phyloP scores from a whole-genome alignment of 1,140 invertebrate species.

The Himalopsyche phryganea region DNA sequence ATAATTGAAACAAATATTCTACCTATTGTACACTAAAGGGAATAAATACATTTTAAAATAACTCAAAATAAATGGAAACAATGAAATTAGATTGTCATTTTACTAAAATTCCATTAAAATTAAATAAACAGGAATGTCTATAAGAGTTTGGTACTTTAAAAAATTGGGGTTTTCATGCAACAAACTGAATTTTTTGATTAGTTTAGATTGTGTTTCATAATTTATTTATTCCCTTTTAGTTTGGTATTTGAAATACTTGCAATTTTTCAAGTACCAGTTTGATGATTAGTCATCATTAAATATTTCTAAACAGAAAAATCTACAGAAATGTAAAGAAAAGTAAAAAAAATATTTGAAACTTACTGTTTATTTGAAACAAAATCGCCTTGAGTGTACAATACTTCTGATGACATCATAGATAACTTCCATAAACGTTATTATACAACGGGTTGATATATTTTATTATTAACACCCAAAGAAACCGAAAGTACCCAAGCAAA shows the following conservation, averaged over 20 bases:
- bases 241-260: background rate
- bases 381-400: slow-evolving; percentile 35
- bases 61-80: background rate
- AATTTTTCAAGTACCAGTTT: background rate
- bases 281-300: background rate
- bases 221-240: slow-evolving; percentile 20
- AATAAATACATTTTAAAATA: slow-evolving; percentile 37
- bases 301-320: background rate
- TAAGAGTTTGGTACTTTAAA: no score
- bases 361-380: slow-evolving; percentile 25
- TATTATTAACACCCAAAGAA: no score
- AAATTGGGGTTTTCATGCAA: no score
- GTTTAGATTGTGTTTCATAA: background rate
- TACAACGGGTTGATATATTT: no score
- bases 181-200: background rate
- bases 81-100: background rate
- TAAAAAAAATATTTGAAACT: slow-evolving; percentile 24
- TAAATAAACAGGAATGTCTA: no score
- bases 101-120: background rate
- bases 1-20: slow-evolving; percentile 10
- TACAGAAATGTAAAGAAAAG: slow-evolving; percentile 22
- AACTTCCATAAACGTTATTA: background rate
- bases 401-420: slow-evolving; percentile 17
- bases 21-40: slow-evolving; percentile 54
- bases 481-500: no score